phyloP scores from a whole-genome alignment of 1,140 invertebrate species.

The Oryzaephilus surinamensis region DNA sequence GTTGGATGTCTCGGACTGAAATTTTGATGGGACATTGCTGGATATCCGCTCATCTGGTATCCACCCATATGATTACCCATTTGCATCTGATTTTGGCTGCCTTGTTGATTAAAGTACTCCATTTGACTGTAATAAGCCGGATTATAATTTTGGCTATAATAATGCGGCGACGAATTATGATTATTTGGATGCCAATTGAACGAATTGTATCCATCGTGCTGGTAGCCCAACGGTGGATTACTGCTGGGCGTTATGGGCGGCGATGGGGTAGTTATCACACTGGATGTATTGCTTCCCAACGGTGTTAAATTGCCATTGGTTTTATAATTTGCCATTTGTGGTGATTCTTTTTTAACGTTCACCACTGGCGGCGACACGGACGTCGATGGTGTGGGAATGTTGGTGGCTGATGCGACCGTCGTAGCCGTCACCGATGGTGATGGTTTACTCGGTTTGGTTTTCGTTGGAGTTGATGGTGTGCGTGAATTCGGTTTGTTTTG shows the following conservation, averaged over 20 bases:
- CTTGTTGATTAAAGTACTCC: conserved; percentile 49
- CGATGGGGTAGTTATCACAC: conserved; percentile 52
- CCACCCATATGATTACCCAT: conserved; percentile 16
- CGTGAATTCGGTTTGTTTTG: conserved; percentile 41
- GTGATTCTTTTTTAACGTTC: conserved; percentile 24
- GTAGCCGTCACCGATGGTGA: conserved; percentile 22
- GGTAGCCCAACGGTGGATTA: conserved; percentile 39
- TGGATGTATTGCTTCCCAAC: conserved; percentile 49
- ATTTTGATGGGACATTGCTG: conserved; percentile 21
- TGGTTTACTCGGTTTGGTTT: conserved; percentile 20
- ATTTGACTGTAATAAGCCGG: conserved; percentile 43
- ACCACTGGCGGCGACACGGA: conserved; percentile 25
- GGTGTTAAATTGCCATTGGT: conserved; percentile 46
- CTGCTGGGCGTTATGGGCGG: conserved; percentile 46
- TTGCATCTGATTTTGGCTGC: conserved; percentile 25
- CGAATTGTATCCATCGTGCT: conserved; percentile 45
- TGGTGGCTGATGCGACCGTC: conserved; percentile 35
- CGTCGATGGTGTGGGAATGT: conserved; percentile 26
- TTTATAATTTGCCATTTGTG: conserved; percentile 15
- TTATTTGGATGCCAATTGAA: conserved; percentile 42
- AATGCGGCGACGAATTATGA: conserved; percentile 39
- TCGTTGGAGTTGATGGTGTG: conserved; percentile 26
- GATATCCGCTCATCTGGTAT: conserved; percentile 21
- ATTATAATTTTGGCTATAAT: conserved; percentile 50
- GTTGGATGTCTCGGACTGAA: conserved; percentile 22